Conservation (phyloP, 2,113 vertebrate species). For the Otus sunia region DNA sequence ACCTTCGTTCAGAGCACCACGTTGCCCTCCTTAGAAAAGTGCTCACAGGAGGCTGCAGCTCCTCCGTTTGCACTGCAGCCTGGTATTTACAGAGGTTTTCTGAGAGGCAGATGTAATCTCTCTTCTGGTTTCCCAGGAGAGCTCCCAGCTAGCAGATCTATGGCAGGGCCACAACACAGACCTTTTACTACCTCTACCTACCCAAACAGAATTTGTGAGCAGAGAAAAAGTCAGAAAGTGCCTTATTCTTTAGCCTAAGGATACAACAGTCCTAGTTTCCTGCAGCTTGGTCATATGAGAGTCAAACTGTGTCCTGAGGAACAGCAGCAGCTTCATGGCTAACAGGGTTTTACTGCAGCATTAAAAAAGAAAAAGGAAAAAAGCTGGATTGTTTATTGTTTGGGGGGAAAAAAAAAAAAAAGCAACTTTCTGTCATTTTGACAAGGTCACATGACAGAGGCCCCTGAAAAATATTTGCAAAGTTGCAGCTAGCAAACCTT, state of each 20-base stretch:
- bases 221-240: neutral
- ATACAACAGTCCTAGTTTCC: neutral
- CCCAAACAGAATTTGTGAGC: conserved; percentile 38
- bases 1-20: neutral
- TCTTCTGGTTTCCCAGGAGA: conserved; percentile 3
- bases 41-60: neutral
- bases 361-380: neutral
- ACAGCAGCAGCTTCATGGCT: neutral
- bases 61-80: neutral
- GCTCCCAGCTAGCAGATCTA: neutral
- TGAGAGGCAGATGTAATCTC: conserved; percentile 5
- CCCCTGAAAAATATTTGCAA: neutral
- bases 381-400: neutral
- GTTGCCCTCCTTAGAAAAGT: neutral
- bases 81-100: conserved; percentile 42
- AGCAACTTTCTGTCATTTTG: neutral
- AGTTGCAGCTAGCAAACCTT: neutral
- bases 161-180: neutral
- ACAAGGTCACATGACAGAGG: neutral
- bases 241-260: neutral
- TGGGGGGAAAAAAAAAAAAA: accelerated
- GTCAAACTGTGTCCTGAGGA: neutral
- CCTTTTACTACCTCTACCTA: conserved; percentile 3
- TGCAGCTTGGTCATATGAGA: neutral
- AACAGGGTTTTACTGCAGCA: neutral